A percentile compares a stretch with the other conserved stretches of the same genome.
Conservation (phyloP, 2,888 invertebrate genomes). For the Spodoptera littoralis region DNA sequence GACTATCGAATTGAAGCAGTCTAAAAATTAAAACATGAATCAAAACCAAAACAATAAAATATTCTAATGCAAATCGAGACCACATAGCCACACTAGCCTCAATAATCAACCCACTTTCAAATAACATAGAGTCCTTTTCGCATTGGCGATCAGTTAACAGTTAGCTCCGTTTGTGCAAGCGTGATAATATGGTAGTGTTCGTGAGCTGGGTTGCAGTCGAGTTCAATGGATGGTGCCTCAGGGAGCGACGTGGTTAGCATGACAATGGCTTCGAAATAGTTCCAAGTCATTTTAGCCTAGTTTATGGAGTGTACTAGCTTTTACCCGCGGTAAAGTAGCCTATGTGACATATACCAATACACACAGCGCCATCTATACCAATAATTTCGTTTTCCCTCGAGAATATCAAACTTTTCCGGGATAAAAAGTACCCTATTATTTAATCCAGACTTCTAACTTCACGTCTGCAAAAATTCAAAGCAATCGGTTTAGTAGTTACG, state of each 20-base stretch:
- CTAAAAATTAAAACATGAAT: too few species aligned
- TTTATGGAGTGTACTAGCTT: neutral
- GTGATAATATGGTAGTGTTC: conserved; percentile 69
- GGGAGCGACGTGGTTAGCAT: conserved; percentile 63
- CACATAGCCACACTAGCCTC: conserved; percentile 62
- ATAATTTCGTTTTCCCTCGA: too few species aligned
- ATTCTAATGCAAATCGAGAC: conserved; percentile 32
- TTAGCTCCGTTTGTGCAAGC: conserved; percentile 72
- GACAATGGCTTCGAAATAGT: conserved; percentile 13
- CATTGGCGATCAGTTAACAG: conserved; percentile 72
- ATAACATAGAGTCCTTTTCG: conserved; percentile 70
- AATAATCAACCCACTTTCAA: conserved; percentile 71
- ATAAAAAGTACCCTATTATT: too few species aligned
- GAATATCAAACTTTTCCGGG: too few species aligned
- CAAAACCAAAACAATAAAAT: neutral
- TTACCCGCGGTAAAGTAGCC: too few species aligned
- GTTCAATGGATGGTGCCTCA: conserved; percentile 61
- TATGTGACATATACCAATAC: too few species aligned
- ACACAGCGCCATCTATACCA: too few species aligned
- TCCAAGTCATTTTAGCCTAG: conserved; percentile 11
- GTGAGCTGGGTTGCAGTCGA: conserved; percentile 65
- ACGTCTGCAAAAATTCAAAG: too few species aligned
- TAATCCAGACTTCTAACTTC: too few species aligned
- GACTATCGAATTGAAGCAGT: too few species aligned
- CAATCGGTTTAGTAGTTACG: too few species aligned